Conservation (phyloP, 1,140 invertebrate genomes). For the Caenorhabditis remanei region DNA sequence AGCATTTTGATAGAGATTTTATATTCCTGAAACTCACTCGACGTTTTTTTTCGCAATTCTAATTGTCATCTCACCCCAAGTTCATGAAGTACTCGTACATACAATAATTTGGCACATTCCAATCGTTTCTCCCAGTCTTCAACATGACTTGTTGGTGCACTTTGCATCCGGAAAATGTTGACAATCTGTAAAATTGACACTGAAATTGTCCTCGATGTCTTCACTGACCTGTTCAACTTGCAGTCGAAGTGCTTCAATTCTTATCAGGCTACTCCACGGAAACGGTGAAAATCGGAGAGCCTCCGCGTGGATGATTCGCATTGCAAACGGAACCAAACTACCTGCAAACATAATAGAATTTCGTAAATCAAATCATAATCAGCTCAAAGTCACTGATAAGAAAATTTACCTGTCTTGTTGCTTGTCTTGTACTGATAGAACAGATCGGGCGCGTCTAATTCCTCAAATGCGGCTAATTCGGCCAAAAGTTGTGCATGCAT, state of each 20-base stretch:
- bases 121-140: constrained; percentile 64
- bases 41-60: background rate
- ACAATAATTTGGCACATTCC: constrained; percentile 61
- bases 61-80: constrained; percentile 46
- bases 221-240: constrained; percentile 53
- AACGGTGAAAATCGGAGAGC: constrained; percentile 66
- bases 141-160: constrained; percentile 7
- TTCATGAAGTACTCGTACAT: constrained; percentile 63
- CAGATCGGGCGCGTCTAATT: constrained; percentile 72
- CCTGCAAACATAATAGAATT: constrained; percentile 51
- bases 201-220: background rate
- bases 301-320: constrained; percentile 71
- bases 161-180: constrained; percentile 50
- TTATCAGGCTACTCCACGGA: constrained; percentile 62
- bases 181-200: constrained; percentile 19
- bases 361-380: constrained; percentile 30
- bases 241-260: constrained; percentile 63
- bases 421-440: constrained; percentile 69
- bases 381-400: background rate
- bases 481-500: constrained; percentile 70
- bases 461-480: constrained; percentile 70
- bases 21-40: constrained; percentile 54
- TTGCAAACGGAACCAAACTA: constrained; percentile 68
- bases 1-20: constrained; percentile 57
- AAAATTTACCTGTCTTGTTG: constrained; percentile 45